These are phyloP conservation scores for Casuarius casuarius DNA, from an alignment of 2,113 vertebrate genomes.

Conservation along the genomic window DNA sequence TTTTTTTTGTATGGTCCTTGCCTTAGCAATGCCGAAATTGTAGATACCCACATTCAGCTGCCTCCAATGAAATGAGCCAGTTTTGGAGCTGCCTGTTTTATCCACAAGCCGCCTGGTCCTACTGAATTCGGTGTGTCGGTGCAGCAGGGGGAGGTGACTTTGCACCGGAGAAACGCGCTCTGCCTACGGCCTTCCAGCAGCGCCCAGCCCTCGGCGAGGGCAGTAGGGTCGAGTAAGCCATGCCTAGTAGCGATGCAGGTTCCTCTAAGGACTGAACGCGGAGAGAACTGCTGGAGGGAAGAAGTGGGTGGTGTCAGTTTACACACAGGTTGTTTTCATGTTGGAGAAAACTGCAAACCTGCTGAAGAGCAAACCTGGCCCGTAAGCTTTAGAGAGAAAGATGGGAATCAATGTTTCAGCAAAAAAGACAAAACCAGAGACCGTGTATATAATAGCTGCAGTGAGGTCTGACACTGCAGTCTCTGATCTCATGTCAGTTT, in stretches of 20 bases:
- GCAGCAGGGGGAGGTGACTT: conserved; percentile 4
- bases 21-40: conserved; percentile 62
- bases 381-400: background rate
- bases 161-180: background rate
- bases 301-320: background rate
- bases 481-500: conserved; percentile 47
- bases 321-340: background rate
- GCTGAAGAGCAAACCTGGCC: conserved; percentile 2
- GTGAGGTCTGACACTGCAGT: conserved; percentile 36
- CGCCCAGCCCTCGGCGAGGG: background rate
- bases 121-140: background rate
- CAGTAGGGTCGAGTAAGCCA: rapidly evolving
- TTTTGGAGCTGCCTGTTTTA: background rate
- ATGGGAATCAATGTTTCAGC: conserved; percentile 43
- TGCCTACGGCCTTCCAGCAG: background rate
- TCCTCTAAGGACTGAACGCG: background rate
- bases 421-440: background rate
- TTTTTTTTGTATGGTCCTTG: conserved; percentile 63
- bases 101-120: background rate
- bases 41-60: background rate
- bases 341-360: background rate
- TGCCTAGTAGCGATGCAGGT: background rate
- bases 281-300: background rate
- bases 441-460: conserved; percentile 58
- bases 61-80: background rate